phyloP scores from a whole-genome alignment of 2,113 vertebrate species.

The Oenanthe oenanthe region DNA sequence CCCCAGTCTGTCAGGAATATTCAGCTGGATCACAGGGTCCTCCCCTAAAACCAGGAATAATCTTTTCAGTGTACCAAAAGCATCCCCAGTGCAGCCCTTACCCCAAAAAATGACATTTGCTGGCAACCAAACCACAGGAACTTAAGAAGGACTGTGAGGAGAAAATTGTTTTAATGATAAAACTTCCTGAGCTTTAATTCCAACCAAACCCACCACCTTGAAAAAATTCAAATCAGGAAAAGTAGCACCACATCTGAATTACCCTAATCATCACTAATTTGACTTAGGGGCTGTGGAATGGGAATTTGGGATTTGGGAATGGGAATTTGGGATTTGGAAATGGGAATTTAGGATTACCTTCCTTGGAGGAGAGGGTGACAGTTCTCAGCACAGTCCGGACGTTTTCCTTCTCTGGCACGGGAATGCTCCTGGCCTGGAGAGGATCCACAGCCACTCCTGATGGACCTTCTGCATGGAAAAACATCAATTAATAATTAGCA shows the following conservation, averaged over 20 bases:
- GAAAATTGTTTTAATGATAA: neutral
- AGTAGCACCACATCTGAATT: neutral
- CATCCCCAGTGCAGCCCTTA: neutral
- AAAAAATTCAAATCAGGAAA: neutral
- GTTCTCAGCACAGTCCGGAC: slow-evolving; percentile 74
- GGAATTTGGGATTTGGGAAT: neutral
- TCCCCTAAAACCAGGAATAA: slow-evolving; percentile 63
- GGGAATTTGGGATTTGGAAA: neutral
- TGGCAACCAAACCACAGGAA: neutral
- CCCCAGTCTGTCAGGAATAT: slow-evolving; percentile 79
- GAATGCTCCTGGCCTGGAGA: slow-evolving; percentile 49
- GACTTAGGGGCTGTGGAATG: neutral
- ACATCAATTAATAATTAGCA: neutral
- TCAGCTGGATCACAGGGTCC: slow-evolving; percentile 71
- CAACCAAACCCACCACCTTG: neutral
- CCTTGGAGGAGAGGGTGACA: slow-evolving; percentile 70
- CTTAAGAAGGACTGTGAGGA: too few species aligned
- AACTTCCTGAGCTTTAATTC: neutral
- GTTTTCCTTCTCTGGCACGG: slow-evolving; percentile 85
- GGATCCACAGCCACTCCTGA: slow-evolving; percentile 60
- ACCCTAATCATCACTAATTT: neutral
- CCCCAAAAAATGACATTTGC: neutral
- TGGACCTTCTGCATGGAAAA: slow-evolving; percentile 62
- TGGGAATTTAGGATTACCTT: slow-evolving; percentile 68
- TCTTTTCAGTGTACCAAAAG: neutral